Evolutionary conservation across 2,113 vertebrate species (phyloP).

Genomic region (Microtus montanus): DNA sequence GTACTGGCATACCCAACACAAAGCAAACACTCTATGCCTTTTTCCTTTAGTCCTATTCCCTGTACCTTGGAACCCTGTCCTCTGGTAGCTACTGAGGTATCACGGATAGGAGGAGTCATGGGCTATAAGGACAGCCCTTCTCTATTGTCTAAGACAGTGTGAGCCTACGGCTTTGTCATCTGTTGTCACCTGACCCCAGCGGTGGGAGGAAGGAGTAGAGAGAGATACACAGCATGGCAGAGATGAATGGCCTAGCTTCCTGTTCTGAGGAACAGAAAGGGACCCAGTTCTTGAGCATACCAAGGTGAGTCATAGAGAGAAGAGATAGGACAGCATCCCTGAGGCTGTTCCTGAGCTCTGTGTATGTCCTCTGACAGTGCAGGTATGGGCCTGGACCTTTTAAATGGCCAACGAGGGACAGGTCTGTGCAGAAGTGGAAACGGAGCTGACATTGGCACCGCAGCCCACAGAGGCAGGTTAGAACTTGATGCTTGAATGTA

Average conservation of each 20-base stretch:
- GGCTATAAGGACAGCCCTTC: neutral
- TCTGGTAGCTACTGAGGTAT: neutral
- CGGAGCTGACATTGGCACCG: neutral
- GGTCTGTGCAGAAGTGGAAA: neutral
- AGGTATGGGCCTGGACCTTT: too few relatives aligned
- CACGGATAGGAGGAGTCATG: rapidly evolving
- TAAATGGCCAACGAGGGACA: neutral
- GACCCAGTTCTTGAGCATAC: neutral
- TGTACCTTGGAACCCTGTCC: too few relatives aligned
- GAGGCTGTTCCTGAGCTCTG: neutral
- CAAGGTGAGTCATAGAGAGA: neutral
- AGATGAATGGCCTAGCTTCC: neutral
- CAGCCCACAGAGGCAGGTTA: neutral
- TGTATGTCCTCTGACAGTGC: neutral
- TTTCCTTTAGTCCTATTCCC: neutral
- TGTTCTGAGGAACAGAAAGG: neutral
- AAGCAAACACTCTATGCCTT: neutral
- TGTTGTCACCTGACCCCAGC: neutral
- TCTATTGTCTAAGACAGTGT: neutral
- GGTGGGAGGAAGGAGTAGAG: rapidly evolving
- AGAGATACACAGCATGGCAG: neutral
- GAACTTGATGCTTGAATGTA: neutral
- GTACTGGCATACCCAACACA: neutral
- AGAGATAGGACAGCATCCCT: neutral
- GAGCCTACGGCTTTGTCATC: too few relatives aligned